Evolutionary conservation across 2,888 invertebrate species (phyloP).

Genomic region (Phymatocera aterrima): DNA sequence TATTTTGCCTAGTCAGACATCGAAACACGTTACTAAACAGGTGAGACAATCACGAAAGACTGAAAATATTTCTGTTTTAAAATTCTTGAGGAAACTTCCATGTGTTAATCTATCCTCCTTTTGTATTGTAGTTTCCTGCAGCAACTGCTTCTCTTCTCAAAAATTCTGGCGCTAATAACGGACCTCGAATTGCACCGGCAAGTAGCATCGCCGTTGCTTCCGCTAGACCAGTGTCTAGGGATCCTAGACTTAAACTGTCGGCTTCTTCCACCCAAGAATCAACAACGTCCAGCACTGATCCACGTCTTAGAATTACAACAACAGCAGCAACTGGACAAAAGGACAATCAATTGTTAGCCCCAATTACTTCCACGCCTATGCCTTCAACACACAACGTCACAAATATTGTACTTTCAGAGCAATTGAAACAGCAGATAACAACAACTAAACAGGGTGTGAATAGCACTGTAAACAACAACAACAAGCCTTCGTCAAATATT

Average conservation of each 20-base stretch:
- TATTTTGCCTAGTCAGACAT: constrained; percentile 60
- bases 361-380: too few relatives aligned
- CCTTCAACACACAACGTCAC: constrained; percentile 56
- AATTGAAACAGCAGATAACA: constrained; percentile 70
- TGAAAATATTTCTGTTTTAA: not conserved
- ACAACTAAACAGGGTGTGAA: constrained; percentile 67
- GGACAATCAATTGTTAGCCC: constrained; percentile 58
- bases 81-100: not conserved
- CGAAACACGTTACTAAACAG: constrained; percentile 65
- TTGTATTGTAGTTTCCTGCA: constrained; percentile 64
- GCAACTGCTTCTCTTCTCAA: constrained; percentile 68
- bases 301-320: constrained; percentile 58
- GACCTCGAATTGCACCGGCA: constrained; percentile 78
- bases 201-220: constrained; percentile 76
- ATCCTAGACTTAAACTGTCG: constrained; percentile 67
- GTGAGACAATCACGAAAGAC: constrained; percentile 57
- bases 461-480: constrained; percentile 65
- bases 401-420: constrained; percentile 70
- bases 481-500: constrained; percentile 64
- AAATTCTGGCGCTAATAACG: constrained; percentile 63
- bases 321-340: constrained; percentile 49
- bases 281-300: constrained; percentile 55
- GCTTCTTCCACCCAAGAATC: constrained; percentile 48
- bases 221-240: constrained; percentile 72
- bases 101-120: constrained; percentile 5